These are phyloP conservation scores for Troglohyphantes excavatus DNA, from an alignment of 2,888 invertebrate species.

Conservation along the genomic window DNA sequence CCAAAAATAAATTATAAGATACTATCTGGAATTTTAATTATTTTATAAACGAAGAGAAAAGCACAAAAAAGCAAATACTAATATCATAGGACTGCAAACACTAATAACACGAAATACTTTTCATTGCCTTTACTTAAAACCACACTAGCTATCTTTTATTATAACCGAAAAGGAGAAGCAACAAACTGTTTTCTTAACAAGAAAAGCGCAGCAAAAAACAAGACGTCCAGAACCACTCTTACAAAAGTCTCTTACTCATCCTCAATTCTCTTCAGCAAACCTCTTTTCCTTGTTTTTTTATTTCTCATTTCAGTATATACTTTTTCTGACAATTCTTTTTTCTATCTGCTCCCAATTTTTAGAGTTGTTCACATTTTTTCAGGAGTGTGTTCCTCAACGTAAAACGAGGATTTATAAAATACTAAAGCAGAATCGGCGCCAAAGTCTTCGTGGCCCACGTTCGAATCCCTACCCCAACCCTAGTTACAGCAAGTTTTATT, in stretches of 20 bases:
- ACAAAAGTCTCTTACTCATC: slow-evolving; percentile 7
- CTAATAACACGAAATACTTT: too few species aligned
- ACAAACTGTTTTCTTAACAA: background rate
- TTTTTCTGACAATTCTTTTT: slow-evolving; percentile 17
- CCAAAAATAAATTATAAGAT: too few species aligned
- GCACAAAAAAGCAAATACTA: too few species aligned
- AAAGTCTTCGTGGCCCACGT: slow-evolving; percentile 42
- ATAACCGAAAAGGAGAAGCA: background rate
- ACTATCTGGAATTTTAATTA: too few species aligned
- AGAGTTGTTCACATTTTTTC: slow-evolving; percentile 12
- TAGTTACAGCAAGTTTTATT: slow-evolving; percentile 71
- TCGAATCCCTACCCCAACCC: slow-evolving; percentile 45
- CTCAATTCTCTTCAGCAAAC: slow-evolving; percentile 24
- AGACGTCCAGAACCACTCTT: background rate
- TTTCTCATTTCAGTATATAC: slow-evolving; percentile 27
- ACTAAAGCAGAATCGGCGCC: slow-evolving; percentile 38
- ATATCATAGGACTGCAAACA: too few species aligned
- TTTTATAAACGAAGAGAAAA: too few species aligned
- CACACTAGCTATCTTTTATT: background rate
- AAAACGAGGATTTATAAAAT: slow-evolving; percentile 71
- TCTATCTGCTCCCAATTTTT: slow-evolving; percentile 21
- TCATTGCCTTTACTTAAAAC: background rate
- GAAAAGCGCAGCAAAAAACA: background rate
- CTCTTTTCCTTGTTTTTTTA: slow-evolving; percentile 11
- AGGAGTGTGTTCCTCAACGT: slow-evolving; percentile 44